Percentiles rank a stretch among this genome's conserved stretches.
These are phyloP conservation scores for Serinus canaria DNA, from an alignment of 2,113 vertebrate genomes.

Conservation along the genomic window DNA sequence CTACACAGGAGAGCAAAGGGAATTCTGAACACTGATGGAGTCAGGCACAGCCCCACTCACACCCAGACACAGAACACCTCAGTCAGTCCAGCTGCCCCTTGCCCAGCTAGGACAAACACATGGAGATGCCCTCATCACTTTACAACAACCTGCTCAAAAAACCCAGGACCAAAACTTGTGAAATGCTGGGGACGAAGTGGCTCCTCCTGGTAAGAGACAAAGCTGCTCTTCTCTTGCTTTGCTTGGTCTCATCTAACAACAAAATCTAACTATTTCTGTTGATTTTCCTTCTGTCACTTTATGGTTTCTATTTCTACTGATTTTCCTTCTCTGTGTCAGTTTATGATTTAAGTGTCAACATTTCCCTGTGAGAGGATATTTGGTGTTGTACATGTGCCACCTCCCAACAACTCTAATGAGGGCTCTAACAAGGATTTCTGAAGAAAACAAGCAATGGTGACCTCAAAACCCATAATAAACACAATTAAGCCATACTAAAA, in stretches of 20 bases:
- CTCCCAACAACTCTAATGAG: neutral
- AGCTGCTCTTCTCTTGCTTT: neutral
- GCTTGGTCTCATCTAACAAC: neutral
- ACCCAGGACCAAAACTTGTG: neutral
- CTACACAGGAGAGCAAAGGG: neutral
- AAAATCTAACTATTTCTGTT: fast-evolving
- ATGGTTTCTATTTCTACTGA: too few relatives aligned
- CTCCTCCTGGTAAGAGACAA: neutral
- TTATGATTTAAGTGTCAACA: neutral
- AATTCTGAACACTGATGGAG: fast-evolving
- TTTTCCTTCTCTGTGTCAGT: neutral
- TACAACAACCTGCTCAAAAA: neutral
- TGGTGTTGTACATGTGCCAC: neutral
- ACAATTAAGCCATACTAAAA: neutral
- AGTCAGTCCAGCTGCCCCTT: neutral
- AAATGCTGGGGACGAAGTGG: neutral
- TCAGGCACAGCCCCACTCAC: neutral
- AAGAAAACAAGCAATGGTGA: neutral
- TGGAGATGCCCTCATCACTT: neutral
- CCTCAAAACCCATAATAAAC: neutral
- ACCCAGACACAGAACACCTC: neutral
- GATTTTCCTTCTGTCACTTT: neutral
- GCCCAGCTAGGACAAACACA: neutral
- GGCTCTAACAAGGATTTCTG: neutral
- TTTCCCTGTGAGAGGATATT: neutral